Evolutionary conservation across 92 coral and sea anemone species (phyloP).

Genomic region (Scolanthus callimorphus): DNA sequence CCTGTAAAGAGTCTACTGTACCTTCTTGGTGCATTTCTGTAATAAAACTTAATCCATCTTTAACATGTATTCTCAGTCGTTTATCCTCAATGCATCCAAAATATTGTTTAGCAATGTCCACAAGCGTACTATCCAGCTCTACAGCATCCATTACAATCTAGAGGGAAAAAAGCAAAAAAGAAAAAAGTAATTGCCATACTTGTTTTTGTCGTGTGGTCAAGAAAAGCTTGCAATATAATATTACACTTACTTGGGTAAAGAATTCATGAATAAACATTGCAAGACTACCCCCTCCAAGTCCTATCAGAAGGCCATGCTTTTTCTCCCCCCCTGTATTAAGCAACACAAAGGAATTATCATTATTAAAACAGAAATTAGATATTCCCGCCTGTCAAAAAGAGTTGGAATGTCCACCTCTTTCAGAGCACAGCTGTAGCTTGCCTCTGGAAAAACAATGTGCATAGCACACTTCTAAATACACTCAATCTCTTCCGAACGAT

Average conservation of each 20-base stretch:
- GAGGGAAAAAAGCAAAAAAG: background rate
- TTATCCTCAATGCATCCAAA: constrained; percentile 84
- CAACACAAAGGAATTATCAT: no score
- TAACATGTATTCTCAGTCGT: constrained; percentile 53
- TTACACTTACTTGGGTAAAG: constrained; percentile 65
- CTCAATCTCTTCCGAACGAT: no score
- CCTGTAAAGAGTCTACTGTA: no score
- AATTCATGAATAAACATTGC: constrained; percentile 82
- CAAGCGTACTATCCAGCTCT: constrained; percentile 71
- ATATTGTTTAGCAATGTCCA: constrained; percentile 70
- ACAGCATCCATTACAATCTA: constrained; percentile 60
- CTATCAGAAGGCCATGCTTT: constrained; percentile 58
- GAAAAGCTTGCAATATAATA: background rate
- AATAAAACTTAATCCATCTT: constrained; percentile 73
- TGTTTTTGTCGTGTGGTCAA: background rate
- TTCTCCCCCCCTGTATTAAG: constrained; percentile 3
- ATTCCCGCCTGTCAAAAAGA: no score
- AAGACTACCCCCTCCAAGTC: constrained; percentile 87
- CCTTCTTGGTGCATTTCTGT: constrained; percentile 23
- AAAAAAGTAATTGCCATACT: background rate
- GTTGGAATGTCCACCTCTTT: no score
- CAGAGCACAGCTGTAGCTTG: no score
- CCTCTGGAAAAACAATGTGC: no score
- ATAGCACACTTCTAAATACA: no score
- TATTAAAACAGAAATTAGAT: no score